These are phyloP conservation scores for Coregonus suidteri DNA, from an alignment of 2,797 vertebrate genomes.

Conservation along the genomic window DNA sequence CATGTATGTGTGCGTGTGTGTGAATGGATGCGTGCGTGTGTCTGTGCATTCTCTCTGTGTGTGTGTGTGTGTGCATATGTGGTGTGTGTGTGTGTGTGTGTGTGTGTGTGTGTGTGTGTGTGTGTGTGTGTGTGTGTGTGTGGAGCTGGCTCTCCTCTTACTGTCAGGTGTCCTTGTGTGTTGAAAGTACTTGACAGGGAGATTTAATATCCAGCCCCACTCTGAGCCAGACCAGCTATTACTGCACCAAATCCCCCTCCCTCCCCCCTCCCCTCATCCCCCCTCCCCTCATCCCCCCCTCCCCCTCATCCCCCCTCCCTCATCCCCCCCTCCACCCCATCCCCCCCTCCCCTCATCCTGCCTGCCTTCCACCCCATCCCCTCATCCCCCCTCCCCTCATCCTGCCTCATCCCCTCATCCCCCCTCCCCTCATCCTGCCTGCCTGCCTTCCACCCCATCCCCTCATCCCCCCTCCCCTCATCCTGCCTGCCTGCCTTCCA, in stretches of 20 bases:
- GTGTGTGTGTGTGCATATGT: constrained; percentile 5
- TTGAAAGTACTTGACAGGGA: constrained; percentile 88
- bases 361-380: neutral
- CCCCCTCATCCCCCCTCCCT: no score
- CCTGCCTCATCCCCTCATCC: constrained; percentile 4
- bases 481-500: no score
- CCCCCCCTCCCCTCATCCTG: no score
- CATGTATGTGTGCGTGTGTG: neutral
- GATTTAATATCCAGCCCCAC: constrained; percentile 89
- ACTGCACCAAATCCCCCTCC: constrained; percentile 71
- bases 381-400: constrained; percentile 36
- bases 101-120: constrained; percentile 53
- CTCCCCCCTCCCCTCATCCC: neutral
- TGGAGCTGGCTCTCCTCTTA: constrained; percentile 63
- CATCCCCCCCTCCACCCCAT: no score
- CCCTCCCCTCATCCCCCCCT: no score
- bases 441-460: constrained; percentile 60
- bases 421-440: constrained; percentile 11
- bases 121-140: constrained; percentile 38
- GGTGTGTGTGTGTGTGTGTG: constrained; percentile 26
- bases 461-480: constrained; percentile 37
- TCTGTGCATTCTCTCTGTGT: neutral
- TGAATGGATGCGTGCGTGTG: neutral
- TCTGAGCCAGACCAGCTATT: constrained; percentile 78
- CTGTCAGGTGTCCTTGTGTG: constrained; percentile 86